Evolutionary conservation across 2,797 vertebrate species (phyloP).

Genomic region (Loriculus beryllinus): DNA sequence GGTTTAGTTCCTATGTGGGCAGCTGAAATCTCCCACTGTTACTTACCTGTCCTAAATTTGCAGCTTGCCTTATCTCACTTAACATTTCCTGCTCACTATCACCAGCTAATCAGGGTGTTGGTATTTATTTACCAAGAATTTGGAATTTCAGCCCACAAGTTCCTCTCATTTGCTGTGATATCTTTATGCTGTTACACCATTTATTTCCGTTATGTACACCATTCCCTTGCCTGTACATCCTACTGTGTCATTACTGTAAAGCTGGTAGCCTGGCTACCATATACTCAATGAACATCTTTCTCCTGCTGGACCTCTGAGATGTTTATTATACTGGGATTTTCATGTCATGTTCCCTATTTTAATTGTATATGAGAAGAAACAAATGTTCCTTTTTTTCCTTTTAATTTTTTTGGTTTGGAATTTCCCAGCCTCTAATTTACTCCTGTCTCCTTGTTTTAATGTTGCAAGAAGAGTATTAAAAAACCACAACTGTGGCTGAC

Average conservation of each 20-base stretch:
- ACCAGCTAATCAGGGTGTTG: background rate
- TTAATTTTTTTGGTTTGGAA: background rate
- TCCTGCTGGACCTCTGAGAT: background rate
- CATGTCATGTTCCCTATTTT: background rate
- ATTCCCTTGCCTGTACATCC: background rate
- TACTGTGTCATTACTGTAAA: background rate
- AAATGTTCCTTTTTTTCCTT: background rate
- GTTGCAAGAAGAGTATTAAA: background rate
- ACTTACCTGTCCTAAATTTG: background rate
- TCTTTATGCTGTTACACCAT: background rate
- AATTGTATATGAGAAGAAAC: background rate
- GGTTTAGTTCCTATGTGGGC: background rate
- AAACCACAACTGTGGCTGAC: background rate
- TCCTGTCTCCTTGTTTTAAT: background rate
- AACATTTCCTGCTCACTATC: background rate
- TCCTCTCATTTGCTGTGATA: background rate
- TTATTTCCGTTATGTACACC: accelerated
- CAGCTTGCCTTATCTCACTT: background rate
- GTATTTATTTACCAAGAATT: background rate
- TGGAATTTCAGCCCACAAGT: background rate
- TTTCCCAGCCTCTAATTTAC: background rate
- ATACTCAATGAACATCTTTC: background rate
- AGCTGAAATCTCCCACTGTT: background rate
- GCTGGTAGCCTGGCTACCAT: background rate
- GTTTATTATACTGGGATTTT: too few relatives aligned